phyloP scores from a whole-genome alignment of 2,113 vertebrate species.

The Gulo gulo region DNA sequence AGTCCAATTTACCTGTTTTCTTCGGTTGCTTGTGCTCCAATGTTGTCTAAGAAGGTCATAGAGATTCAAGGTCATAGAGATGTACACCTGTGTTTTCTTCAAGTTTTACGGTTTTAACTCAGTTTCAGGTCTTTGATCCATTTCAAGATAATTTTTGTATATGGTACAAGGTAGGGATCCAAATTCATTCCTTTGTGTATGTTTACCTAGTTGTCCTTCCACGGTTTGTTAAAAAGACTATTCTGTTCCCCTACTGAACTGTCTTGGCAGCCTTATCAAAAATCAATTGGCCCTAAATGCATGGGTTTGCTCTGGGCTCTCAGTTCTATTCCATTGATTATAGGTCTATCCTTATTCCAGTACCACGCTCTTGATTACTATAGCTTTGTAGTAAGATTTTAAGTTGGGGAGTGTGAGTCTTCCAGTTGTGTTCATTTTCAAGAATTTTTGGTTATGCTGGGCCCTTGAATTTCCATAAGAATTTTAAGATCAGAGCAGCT shows the following conservation, averaged over 20 bases:
- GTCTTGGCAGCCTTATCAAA: neutral
- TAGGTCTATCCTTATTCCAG: neutral
- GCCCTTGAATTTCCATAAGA: neutral
- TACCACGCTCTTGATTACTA: neutral
- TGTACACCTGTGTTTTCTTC: neutral
- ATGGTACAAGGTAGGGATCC: neutral
- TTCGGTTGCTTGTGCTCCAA: neutral
- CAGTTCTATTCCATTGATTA: neutral
- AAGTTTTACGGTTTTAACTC: neutral
- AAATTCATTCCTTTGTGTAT: neutral
- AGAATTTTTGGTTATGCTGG: neutral
- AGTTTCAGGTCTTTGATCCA: neutral
- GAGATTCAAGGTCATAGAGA: neutral
- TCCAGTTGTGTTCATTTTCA: constrained; percentile 1
- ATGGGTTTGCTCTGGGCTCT: neutral
- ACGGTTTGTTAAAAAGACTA: neutral
- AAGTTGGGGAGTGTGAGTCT: neutral
- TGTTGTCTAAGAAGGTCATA: neutral
- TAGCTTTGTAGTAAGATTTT: constrained; percentile 19
- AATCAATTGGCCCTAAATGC: neutral
- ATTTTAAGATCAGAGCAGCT: neutral
- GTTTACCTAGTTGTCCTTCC: neutral
- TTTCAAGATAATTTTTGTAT: constrained; percentile 3
- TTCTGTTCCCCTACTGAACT: neutral
- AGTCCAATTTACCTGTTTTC: neutral